Conservation (phyloP, 2,113 vertebrate genomes). For the Gorsachius goisagi region DNA sequence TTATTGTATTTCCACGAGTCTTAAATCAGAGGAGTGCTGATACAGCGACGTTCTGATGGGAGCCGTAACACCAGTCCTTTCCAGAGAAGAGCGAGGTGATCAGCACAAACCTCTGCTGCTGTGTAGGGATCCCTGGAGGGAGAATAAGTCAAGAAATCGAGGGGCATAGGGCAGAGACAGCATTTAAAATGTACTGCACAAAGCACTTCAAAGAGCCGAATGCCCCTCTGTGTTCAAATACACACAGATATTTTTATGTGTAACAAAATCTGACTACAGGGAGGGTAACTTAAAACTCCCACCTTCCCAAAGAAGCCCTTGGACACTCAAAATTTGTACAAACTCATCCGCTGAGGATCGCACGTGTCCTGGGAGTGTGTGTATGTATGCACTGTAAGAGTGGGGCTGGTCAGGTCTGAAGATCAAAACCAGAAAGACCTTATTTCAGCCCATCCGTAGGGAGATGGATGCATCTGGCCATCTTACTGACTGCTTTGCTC, state of each 20-base stretch:
- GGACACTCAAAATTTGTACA: background rate
- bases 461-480: background rate
- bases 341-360: background rate
- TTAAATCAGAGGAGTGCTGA: background rate
- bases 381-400: background rate
- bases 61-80: background rate
- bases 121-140: background rate
- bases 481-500: background rate
- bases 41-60: background rate
- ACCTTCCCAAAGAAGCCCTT: background rate
- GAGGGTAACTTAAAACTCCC: background rate
- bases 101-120: background rate
- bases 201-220: background rate
- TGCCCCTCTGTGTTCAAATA: background rate
- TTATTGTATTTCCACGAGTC: background rate
- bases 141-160: background rate
- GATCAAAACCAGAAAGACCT: background rate
- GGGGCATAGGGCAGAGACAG: background rate
- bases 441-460: background rate
- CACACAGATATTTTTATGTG: background rate
- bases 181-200: background rate
- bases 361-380: background rate
- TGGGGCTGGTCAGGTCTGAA: background rate
- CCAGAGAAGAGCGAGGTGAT: background rate
- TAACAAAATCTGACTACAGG: background rate